A percentile compares a stretch with the other conserved stretches of the same genome.
Conservation (phyloP, 1,140 invertebrate genomes). For the Drosophila ogumai region DNA sequence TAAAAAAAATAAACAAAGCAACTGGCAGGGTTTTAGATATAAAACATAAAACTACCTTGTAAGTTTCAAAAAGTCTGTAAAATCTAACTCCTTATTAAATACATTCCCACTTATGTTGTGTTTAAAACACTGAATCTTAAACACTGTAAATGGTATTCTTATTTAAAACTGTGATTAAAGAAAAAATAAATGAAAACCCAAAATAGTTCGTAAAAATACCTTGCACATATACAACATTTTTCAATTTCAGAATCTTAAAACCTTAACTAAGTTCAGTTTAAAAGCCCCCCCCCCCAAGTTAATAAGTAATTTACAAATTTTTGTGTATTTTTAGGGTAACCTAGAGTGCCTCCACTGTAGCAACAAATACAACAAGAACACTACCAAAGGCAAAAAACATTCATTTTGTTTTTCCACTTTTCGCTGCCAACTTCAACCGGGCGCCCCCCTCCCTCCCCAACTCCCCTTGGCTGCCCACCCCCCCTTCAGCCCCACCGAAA, state of each 20-base stretch:
- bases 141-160: too few relatives aligned
- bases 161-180: not conserved
- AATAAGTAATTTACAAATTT: not conserved
- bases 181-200: not conserved
- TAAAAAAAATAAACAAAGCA: too few relatives aligned
- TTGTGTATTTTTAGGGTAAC: not conserved
- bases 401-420: constrained; percentile 78
- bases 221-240: not conserved
- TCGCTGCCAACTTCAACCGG: constrained; percentile 46
- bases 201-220: too few relatives aligned
- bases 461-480: constrained; percentile 1
- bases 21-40: too few relatives aligned
- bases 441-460: constrained; percentile 3
- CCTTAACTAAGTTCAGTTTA: accelerated
- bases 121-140: too few relatives aligned
- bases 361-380: constrained; percentile 36
- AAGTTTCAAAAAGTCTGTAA: too few relatives aligned
- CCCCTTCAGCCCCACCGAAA: not conserved
- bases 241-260: not conserved
- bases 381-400: constrained; percentile 59
- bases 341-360: constrained; percentile 22
- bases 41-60: too few relatives aligned
- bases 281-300: not conserved
- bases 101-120: too few relatives aligned
- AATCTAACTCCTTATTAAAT: too few relatives aligned